Conservation (phyloP, 2,888 invertebrate genomes). For the Temnothorax unifasciatus region DNA sequence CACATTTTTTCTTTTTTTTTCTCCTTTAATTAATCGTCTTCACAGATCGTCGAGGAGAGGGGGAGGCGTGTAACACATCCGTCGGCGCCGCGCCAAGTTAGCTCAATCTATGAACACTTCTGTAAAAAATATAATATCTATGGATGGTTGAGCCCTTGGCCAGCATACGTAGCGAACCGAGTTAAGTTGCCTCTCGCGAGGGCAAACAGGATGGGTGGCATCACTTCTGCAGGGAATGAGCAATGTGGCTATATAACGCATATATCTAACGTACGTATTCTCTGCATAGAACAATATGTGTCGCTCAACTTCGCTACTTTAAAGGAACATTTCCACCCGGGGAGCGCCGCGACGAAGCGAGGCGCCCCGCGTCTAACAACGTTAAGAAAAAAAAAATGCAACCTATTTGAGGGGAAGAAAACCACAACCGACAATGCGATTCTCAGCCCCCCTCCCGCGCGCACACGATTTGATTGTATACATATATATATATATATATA, state of each 20-base stretch:
- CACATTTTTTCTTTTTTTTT: conserved; percentile 81
- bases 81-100: conserved; percentile 80
- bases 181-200: conserved; percentile 59
- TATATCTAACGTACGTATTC: conserved; percentile 57
- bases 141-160: conserved; percentile 84
- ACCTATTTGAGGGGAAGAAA: conserved; percentile 59
- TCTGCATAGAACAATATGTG: conserved; percentile 54
- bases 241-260: conserved; percentile 63
- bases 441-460: conserved; percentile 27
- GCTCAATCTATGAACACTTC: conserved; percentile 85
- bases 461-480: conserved; percentile 68
- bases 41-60: conserved; percentile 83
- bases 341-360: conserved; percentile 53
- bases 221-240: conserved; percentile 76
- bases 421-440: background rate
- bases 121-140: conserved; percentile 86
- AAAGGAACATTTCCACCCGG: conserved; percentile 58
- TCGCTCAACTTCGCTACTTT: conserved; percentile 37
- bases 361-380: conserved; percentile 50
- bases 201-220: conserved; percentile 34
- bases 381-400: conserved; percentile 71
- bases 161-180: conserved; percentile 76
- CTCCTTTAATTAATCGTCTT: conserved; percentile 76
- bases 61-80: conserved; percentile 80
- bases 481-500: background rate